Base-by-base conservation (phyloP, 1,140 invertebrate species). In the Elymnias hypermnestra region DNA sequence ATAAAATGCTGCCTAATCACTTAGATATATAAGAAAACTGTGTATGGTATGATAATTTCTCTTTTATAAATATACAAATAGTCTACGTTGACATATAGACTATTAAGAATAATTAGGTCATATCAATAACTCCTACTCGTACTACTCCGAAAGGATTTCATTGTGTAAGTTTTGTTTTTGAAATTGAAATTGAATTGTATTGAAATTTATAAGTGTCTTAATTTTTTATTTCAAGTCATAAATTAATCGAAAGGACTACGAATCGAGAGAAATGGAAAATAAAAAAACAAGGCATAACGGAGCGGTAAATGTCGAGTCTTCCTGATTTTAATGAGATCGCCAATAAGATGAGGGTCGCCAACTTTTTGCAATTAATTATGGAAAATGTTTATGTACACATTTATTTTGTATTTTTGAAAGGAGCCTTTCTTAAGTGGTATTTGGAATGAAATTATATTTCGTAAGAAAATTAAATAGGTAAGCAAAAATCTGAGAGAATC, bases 321-420 rank as follows among this genome's bases (percentile, higher is more conserved):
- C 74, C 74, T 73, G 74, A 68, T 71, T 78, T 78, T 78, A 78
- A 78, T 73, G 74, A 75, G 67, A 68, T 73, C 65, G 57, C 69
- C 73, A 78, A 75, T 69, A 63, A 72, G 58, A 66, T 36, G 59
- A 57, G 59, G 43, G 43, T 50, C 26, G 33, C 36, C 33, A 54
- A 49, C 42, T 53, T 57, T 72, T 63, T 57, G 8, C 14, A 22
- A 13, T 25, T 39, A 18, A 25, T 39, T 39, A 18, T 23, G 21
- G 21, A 33, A 33, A 33, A 15, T 33, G 31, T 33, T 15, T 15
- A 18, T 33, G 26, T 29, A 12, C 4, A 10, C 13, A 29, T 33
- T 33, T 10, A 3, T 17, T 33, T 47, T 47, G 33, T 36, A 37
- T 49, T 42, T 37, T 31, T 44, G 40, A 44, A 40, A 22, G 40